phyloP scores from a whole-genome alignment of 2,888 invertebrate species.

The Philereme vetulata region DNA sequence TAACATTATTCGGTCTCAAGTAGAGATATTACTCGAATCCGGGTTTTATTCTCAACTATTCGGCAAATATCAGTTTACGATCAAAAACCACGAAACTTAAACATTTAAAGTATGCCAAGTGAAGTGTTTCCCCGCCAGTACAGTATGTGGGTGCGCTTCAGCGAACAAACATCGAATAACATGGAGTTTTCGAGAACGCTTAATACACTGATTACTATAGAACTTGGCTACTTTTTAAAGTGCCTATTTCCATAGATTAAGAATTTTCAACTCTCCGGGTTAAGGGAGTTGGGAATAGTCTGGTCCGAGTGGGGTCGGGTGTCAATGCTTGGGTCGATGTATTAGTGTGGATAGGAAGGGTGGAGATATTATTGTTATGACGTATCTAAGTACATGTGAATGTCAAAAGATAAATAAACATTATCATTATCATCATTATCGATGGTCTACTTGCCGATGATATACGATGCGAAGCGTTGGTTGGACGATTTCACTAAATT shows the following conservation, averaged over 20 bases:
- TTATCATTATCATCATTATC: too few relatives aligned
- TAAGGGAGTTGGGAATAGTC: slow-evolving; percentile 20
- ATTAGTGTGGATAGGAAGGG: too few relatives aligned
- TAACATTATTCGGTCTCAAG: too few relatives aligned
- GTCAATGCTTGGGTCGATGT: neutral
- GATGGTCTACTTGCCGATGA: too few relatives aligned
- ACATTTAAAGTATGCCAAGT: neutral
- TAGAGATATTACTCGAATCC: too few relatives aligned
- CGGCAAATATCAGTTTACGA: neutral
- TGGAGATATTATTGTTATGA: too few relatives aligned
- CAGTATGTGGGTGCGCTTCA: slow-evolving; percentile 12
- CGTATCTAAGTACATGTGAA: too few relatives aligned
- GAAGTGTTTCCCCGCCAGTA: slow-evolving; percentile 4
- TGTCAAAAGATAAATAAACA: too few relatives aligned
- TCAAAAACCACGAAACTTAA: neutral
- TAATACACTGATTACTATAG: slow-evolving; percentile 22
- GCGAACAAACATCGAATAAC: slow-evolving; percentile 47
- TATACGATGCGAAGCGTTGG: too few relatives aligned
- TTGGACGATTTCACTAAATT: too few relatives aligned
- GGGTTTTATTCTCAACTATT: neutral
- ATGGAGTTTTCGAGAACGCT: slow-evolving; percentile 28
- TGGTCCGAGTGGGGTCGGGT: slow-evolving; percentile 20
- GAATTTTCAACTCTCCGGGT: slow-evolving; percentile 19
- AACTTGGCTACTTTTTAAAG: slow-evolving; percentile 21
- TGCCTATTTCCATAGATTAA: slow-evolving; percentile 29